These are phyloP conservation scores for Drosophila putrida DNA, from an alignment of 2,888 invertebrate species.

Conservation along the genomic window DNA sequence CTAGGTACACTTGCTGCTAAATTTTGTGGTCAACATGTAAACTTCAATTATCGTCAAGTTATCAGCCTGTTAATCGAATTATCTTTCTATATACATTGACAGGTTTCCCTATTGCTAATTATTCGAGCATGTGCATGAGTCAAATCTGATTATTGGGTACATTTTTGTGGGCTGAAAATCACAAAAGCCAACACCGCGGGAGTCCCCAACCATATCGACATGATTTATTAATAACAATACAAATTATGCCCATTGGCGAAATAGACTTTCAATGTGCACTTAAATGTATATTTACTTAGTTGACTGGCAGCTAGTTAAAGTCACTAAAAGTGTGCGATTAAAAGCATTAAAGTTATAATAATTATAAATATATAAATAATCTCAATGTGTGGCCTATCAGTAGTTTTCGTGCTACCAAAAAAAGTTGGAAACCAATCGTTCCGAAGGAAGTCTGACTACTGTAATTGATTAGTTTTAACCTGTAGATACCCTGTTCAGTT, in stretches of 20 bases:
- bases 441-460: not conserved
- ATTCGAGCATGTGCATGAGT: slow-evolving; percentile 17
- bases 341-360: not conserved
- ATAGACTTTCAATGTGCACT: slow-evolving; percentile 6
- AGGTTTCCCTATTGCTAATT: slow-evolving; percentile 6
- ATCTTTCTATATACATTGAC: not conserved
- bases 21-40: slow-evolving; percentile 12
- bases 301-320: slow-evolving; percentile 7
- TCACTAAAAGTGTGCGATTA: not conserved
- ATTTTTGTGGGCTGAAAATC: slow-evolving; percentile 9
- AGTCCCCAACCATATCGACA: slow-evolving; percentile 50
- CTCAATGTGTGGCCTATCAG: not conserved
- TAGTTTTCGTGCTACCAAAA: not conserved
- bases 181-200: slow-evolving; percentile 36
- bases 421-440: not conserved
- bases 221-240: slow-evolving; percentile 24
- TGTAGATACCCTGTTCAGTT: not conserved
- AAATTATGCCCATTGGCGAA: slow-evolving; percentile 13
- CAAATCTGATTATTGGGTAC: slow-evolving; percentile 24
- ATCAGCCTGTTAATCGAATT: slow-evolving; percentile 11
- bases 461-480: not conserved
- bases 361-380: slow-evolving; percentile 5
- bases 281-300: slow-evolving; percentile 9
- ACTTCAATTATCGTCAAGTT: slow-evolving; percentile 12
- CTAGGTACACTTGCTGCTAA: not conserved